phyloP scores from a whole-genome alignment of 2,888 invertebrate genomes.

The Heteromurus nitidus region DNA sequence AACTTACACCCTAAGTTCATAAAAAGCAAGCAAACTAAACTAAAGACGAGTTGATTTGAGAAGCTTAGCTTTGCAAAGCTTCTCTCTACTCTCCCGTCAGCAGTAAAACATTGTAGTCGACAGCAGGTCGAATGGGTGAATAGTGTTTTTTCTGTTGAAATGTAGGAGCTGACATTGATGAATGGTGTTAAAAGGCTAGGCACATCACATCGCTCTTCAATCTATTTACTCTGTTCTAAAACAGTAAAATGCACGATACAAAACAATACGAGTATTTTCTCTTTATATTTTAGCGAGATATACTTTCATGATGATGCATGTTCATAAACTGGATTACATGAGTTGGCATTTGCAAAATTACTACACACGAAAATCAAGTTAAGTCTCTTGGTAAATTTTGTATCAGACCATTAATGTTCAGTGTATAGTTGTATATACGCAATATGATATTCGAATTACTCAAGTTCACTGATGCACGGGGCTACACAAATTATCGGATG shows the following conservation, averaged over 20 bases:
- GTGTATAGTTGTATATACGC: too few species aligned
- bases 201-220: slow-evolving; percentile 31
- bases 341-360: slow-evolving; percentile 5
- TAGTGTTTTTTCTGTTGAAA: slow-evolving; percentile 21
- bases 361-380: not conserved
- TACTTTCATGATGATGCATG: not conserved
- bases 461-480: too few species aligned
- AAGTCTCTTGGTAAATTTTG: not conserved
- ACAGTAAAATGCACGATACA: not conserved
- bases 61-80: slow-evolving; percentile 2
- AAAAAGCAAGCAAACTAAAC: not conserved
- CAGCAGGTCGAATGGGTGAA: not conserved
- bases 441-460: slow-evolving; percentile 1
- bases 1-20: not conserved
- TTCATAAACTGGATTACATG: slow-evolving; percentile 15
- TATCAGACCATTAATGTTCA: not conserved
- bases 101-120: slow-evolving; percentile 10
- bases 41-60: not conserved
- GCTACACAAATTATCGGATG: too few species aligned
- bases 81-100: not conserved
- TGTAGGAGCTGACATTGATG: slow-evolving; percentile 43
- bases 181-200: slow-evolving; percentile 42
- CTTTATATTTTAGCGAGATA: not conserved
- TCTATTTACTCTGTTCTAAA: slow-evolving; percentile 7
- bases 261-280: not conserved